Conservation (phyloP, 2,797 vertebrate genomes). For the Hippopotamyrus pictus region DNA sequence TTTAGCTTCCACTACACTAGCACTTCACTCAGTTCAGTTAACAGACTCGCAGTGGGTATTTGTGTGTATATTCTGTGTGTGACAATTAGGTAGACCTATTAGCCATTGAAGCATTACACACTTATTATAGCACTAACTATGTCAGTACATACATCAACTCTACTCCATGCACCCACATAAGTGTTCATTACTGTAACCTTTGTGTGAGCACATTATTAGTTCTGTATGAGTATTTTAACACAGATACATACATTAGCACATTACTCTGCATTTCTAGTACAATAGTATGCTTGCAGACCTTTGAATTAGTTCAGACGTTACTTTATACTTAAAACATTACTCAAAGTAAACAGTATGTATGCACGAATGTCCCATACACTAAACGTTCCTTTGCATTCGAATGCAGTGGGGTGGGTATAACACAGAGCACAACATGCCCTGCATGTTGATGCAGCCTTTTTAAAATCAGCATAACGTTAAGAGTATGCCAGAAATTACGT, state of each 20-base stretch:
- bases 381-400: neutral
- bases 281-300: neutral
- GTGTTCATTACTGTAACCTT: neutral
- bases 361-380: neutral
- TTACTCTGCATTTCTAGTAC: neutral
- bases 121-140: neutral
- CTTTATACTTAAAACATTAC: neutral
- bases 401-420: constrained; percentile 28
- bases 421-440: constrained; percentile 20
- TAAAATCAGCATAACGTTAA: neutral
- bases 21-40: neutral
- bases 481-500: neutral
- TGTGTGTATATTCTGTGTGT: neutral
- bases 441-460: constrained; percentile 36
- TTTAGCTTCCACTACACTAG: too few species aligned
- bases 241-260: neutral
- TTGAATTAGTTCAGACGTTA: neutral
- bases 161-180: neutral
- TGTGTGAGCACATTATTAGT: neutral
- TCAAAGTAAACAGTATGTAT: neutral
- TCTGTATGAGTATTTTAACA: neutral
- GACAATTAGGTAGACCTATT: neutral
- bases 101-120: neutral
- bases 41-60: neutral
- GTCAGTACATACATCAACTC: neutral